Evolutionary conservation across 1,140 invertebrate genomes (phyloP), one percentile per base, ranked within the genome.

Genomic region (Lepidurus couesii): DNA sequence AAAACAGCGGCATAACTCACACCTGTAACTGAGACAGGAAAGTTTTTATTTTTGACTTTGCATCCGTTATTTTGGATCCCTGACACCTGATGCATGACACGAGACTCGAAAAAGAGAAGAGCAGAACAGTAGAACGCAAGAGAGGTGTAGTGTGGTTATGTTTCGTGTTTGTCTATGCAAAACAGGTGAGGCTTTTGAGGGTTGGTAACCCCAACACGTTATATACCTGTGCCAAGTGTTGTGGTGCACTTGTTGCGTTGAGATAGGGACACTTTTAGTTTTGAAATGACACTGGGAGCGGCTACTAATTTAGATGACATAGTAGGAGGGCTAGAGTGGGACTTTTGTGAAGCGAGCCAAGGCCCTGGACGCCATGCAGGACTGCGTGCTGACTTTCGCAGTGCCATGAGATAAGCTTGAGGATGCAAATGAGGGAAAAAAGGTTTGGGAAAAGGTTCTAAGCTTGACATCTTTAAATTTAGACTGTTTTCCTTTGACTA

Each of bases 341-440:
- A 21, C 16, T 65, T 65, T 21, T 65, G 53, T 13, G 53, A 65
- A 65, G 53, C 16, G 16, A 65, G 53, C 53, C 16, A 65, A 9
- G 53, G 53, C 16, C 53, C 53, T 16, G 53, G 53, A 9, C 53
- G 53, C 53, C 53, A 65, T n/a, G 21, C 21, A 65, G 53, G 53
- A 65, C 53, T 65, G 21, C 53, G 21, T 21, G 53, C 53, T 65
- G 53, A 65, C 21, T 65, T 21, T 65, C n/a, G 16, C 53, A 65
- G 53, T 65, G 53, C 53, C 53, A 13, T 65, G 13, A 65, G 53
- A 65, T 65, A 65, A 65, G 53, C 53, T 65, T 65, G 53, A 7
- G 53, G 53, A 65, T 65, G 53, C 53, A 65, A 65, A 65, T 65
- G 53, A 21, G 53, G n/a, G 16, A 65, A 65, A 21, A 65, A 65